Evolutionary conservation across 2,888 invertebrate species (phyloP).

Genomic region (Idaea straminata): DNA sequence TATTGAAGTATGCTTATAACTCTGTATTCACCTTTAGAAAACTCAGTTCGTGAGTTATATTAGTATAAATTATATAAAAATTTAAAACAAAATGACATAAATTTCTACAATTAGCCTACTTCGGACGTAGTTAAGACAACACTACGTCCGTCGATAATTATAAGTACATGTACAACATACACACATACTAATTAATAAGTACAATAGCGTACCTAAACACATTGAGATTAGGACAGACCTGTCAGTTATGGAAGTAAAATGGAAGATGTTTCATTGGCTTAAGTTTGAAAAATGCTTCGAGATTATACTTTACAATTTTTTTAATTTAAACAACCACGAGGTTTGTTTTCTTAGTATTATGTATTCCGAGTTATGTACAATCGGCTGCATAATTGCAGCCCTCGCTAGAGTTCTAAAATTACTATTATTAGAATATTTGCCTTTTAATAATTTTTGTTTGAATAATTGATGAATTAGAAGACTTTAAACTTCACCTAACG

Average conservation of each 20-base stretch:
- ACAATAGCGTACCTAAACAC: constrained; percentile 29
- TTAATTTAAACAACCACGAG: too few species aligned
- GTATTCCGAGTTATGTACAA: too few species aligned
- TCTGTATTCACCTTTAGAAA: neutral
- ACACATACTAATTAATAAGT: constrained; percentile 25
- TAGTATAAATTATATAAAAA: constrained; percentile 16
- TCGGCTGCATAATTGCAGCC: too few species aligned
- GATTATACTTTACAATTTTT: neutral
- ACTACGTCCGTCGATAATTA: constrained; percentile 7
- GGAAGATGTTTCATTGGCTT: constrained; percentile 4
- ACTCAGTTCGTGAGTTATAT: constrained; percentile 26
- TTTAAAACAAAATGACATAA: constrained; percentile 14
- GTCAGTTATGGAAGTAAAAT: constrained; percentile 18
- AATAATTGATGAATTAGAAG: too few species aligned
- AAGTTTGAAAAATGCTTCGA: neutral
- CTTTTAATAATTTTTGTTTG: too few species aligned
- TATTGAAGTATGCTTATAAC: neutral
- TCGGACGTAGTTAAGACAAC: constrained; percentile 16
- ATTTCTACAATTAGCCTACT: constrained; percentile 12
- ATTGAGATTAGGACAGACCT: constrained; percentile 60
- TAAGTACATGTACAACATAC: constrained; percentile 40
- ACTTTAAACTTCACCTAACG: too few species aligned
- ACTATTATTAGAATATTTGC: too few species aligned
- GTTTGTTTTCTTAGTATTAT: too few species aligned
- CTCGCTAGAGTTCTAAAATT: too few species aligned